phyloP scores from a whole-genome alignment of 2,113 vertebrate species.

The Anarhynchus alexandrinus region DNA sequence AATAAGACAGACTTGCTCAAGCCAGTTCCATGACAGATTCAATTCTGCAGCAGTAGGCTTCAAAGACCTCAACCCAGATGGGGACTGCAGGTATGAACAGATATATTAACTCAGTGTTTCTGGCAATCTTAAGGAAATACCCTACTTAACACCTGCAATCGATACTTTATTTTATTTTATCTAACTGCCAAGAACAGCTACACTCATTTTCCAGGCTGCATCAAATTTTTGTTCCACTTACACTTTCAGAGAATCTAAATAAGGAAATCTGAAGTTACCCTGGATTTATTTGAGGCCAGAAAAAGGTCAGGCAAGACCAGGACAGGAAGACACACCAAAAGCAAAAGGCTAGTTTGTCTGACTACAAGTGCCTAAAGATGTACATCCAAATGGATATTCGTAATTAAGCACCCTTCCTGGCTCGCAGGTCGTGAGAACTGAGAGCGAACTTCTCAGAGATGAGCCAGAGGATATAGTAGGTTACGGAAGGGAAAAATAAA shows the following conservation, averaged over 20 bases:
- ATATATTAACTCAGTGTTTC: neutral
- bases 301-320: neutral
- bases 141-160: neutral
- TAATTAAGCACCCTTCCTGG: neutral
- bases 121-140: neutral
- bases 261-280: neutral
- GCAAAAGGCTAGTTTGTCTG: neutral
- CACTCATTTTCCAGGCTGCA: neutral
- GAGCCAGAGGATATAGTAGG: neutral
- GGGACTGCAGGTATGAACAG: neutral
- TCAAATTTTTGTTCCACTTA: neutral
- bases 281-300: neutral
- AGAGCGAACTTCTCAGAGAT: neutral
- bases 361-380: neutral
- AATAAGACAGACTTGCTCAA: neutral
- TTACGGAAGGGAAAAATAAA: neutral
- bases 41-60: neutral
- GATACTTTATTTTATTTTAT: neutral
- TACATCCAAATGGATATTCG: neutral
- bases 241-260: neutral
- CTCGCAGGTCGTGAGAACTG: neutral
- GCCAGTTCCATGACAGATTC: accelerated
- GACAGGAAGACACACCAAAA: neutral
- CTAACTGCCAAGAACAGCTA: neutral
- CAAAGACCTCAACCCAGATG: neutral